Evolutionary conservation across 1,140 invertebrate genomes (phyloP).

Genomic region (Bombus picipes): DNA sequence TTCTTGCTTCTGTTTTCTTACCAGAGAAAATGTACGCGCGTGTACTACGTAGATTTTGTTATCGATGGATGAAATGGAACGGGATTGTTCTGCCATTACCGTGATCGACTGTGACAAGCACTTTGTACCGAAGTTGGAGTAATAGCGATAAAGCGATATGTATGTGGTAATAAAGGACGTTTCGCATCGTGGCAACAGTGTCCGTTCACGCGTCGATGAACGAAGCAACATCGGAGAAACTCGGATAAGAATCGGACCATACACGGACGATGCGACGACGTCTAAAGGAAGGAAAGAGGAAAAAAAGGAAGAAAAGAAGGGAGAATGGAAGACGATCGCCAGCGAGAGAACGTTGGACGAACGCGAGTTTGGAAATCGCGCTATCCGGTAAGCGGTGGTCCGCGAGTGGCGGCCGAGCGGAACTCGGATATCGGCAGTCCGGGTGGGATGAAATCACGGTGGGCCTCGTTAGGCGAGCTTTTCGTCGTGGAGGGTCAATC

Average conservation of each 20-base stretch:
- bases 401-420: slow-evolving; percentile 28
- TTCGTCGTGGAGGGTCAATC: slow-evolving; percentile 68
- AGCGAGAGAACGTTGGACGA: neutral
- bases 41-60: neutral
- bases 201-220: neutral
- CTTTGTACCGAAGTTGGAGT: neutral
- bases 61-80: neutral
- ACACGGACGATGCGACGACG: neutral
- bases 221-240: too few species aligned
- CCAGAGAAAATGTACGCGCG: too few species aligned
- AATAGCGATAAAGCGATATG: neutral
- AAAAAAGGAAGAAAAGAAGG: neutral
- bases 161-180: too few species aligned
- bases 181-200: neutral
- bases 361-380: neutral
- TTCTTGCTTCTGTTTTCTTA: neutral
- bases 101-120: neutral
- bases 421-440: slow-evolving; percentile 50
- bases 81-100: slow-evolving; percentile 6
- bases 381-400: neutral
- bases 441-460: slow-evolving; percentile 66
- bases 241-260: neutral
- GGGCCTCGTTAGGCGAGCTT: slow-evolving; percentile 66
- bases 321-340: neutral
- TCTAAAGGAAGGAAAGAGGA: neutral